Base-by-base conservation (phyloP, 2,113 vertebrate genomes). In the Malurus melanocephalus region DNA sequence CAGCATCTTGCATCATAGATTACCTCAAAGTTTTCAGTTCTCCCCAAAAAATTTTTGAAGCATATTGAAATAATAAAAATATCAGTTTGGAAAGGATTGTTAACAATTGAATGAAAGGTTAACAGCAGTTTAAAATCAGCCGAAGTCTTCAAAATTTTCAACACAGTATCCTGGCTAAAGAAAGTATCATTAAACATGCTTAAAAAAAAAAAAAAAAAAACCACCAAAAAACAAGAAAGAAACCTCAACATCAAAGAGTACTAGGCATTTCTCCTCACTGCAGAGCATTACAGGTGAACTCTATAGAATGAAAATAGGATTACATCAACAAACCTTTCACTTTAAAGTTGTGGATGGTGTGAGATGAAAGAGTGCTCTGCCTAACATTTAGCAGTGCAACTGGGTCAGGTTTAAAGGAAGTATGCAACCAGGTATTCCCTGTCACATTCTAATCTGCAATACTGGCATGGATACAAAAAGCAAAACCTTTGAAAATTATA, bases 331-430 rank as follows among this genome's bases (percentile, higher is more conserved):
- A 95, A 94, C 92, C 59, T 91, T 95, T 95, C 90, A 89, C 93
- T 97, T 97, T 96, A 96, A 97, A 97, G 96, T 90, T 76, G 88
- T 89, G 80, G 57, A 93, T 59, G 68, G 81, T 91, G 80, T 48
- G 85, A 98, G 96, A 98, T 97, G 95, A 98, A 98, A 98, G 97
- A 89, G 77, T 71, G 62, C 71, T 93, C 83, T 90, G 91, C 85
- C 82, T 95, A 91, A 95, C 65, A 75, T 88, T 95, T 89, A 76
- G 78, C 93, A 93, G 92, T 77, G 91, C 94, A 94, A 95, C 85
- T 96, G 97, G 96, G 96, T 98, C 97, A 94, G 95, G 97, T 97
- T 98, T 97, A 98, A 98, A 98, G 97, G 84, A 97, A 96, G 77
- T 85, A 95, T 96, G 96, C 84, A 94, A 85, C 77, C 94, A 97